These are phyloP conservation scores for Drosophila histrio DNA, from an alignment of 2,888 invertebrate genomes.

Conservation along the genomic window DNA sequence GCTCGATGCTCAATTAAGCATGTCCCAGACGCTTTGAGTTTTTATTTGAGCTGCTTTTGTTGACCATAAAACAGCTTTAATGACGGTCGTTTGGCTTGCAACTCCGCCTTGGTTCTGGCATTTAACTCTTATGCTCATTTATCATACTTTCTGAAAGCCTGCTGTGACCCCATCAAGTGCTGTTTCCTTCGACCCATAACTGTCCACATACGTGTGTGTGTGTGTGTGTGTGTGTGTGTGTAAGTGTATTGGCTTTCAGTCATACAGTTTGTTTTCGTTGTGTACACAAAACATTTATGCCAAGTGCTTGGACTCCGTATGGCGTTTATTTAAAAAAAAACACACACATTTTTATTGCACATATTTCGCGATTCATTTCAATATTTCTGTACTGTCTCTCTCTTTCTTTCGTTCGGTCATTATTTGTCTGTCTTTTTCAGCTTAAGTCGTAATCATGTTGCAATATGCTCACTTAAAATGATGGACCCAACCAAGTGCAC, in stretches of 20 bases:
- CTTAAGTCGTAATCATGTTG: slow-evolving; percentile 60
- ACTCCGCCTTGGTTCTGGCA: slow-evolving; percentile 35
- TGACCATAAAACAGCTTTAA: slow-evolving; percentile 73
- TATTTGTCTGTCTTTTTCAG: slow-evolving; percentile 1
- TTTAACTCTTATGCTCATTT: slow-evolving; percentile 76
- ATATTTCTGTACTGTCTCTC: slow-evolving; percentile 24
- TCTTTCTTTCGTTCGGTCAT: not conserved
- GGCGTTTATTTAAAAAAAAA: slow-evolving; percentile 68
- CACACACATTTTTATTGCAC: slow-evolving; percentile 73
- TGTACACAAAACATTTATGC: slow-evolving; percentile 55
- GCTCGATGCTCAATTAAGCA: slow-evolving; percentile 55
- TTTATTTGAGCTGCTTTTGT: slow-evolving; percentile 50
- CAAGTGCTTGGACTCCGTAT: slow-evolving; percentile 51
- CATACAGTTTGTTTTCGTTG: slow-evolving; percentile 6
- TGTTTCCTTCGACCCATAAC: slow-evolving; percentile 18
- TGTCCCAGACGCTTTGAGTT: slow-evolving; percentile 23
- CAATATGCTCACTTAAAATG: slow-evolving; percentile 67
- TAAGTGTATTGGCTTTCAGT: slow-evolving; percentile 31
- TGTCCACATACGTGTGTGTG: slow-evolving; percentile 18
- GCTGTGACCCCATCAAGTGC: slow-evolving; percentile 47
- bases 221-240: slow-evolving; percentile 9
- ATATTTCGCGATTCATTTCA: slow-evolving; percentile 66
- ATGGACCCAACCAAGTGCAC: slow-evolving; percentile 38
- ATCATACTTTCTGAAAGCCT: slow-evolving; percentile 70
- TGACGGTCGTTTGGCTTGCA: slow-evolving; percentile 64